Conservation (phyloP, 2,113 vertebrate species). For the Alexandromys fortis region DNA sequence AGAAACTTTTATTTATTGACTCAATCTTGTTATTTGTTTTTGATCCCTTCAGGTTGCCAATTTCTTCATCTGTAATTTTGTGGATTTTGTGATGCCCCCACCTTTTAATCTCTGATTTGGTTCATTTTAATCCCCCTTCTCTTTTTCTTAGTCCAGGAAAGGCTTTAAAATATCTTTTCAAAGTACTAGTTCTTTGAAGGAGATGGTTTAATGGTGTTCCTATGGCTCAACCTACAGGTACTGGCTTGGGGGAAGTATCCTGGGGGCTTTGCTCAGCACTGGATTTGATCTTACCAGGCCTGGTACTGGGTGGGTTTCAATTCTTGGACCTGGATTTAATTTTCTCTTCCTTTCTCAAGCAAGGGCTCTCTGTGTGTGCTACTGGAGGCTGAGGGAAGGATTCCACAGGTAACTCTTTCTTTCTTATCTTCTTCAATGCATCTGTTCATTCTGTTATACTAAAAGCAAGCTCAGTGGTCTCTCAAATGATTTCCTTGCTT, state of each 20-base stretch:
- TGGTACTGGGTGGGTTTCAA: neutral
- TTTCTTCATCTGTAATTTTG: neutral
- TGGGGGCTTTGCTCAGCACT: neutral
- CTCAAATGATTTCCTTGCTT: neutral
- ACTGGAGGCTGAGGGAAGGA: neutral
- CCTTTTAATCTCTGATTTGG: neutral
- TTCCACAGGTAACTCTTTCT: neutral
- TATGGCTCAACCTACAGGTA: neutral
- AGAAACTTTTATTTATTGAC: neutral
- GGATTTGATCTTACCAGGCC: neutral
- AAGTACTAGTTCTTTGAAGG: neutral
- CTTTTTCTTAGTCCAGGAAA: neutral
- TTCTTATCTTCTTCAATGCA: neutral
- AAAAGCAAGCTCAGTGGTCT: neutral
- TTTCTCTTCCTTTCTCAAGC: neutral
- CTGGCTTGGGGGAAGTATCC: neutral
- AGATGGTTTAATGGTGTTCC: neutral
- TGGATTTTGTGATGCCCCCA: neutral
- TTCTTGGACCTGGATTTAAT: neutral
- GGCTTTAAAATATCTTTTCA: neutral
- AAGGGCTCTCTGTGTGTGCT: neutral
- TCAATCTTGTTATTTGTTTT: neutral
- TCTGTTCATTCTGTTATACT: neutral
- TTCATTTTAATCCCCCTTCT: neutral
- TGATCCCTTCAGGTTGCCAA: neutral